Conservation (phyloP, 2,113 vertebrate species). For the Motacilla alba region DNA sequence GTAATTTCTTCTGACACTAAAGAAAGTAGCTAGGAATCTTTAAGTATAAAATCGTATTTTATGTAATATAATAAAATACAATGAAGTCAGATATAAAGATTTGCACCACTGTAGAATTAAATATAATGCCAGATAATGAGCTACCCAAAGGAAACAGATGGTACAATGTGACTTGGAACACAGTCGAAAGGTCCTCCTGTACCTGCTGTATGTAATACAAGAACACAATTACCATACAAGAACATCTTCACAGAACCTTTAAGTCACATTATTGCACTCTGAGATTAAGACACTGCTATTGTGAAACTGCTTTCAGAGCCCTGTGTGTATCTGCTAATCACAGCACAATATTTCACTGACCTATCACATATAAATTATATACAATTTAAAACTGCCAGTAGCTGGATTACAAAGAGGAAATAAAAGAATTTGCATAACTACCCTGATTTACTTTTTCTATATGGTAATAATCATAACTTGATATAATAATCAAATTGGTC, state of each 20-base stretch:
- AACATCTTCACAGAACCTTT: not conserved
- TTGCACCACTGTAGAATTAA: not conserved
- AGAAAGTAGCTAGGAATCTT: not conserved
- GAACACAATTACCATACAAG: not conserved
- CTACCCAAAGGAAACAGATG: not conserved
- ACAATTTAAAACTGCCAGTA: not conserved
- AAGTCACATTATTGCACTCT: not conserved
- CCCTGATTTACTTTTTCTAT: not conserved
- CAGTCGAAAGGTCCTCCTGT: not conserved
- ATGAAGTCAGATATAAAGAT: not conserved
- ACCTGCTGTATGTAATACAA: not conserved
- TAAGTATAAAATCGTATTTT: not conserved
- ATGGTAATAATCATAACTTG: not conserved
- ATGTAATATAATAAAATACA: not conserved
- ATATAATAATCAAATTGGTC: not conserved
- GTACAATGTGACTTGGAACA: not conserved
- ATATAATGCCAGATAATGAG: not conserved
- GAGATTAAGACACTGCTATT: not conserved
- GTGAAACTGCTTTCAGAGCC: not conserved
- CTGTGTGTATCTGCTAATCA: not conserved
- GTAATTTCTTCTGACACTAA: not conserved
- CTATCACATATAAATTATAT: not conserved
- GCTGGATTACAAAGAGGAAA: not conserved
- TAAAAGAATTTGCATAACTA: not conserved
- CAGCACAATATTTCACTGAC: not conserved